Percentiles rank a stretch among this genome's conserved stretches.
These are phyloP conservation scores for Blennius ocellaris DNA, from an alignment of 2,113 vertebrate species.

Conservation along the genomic window DNA sequence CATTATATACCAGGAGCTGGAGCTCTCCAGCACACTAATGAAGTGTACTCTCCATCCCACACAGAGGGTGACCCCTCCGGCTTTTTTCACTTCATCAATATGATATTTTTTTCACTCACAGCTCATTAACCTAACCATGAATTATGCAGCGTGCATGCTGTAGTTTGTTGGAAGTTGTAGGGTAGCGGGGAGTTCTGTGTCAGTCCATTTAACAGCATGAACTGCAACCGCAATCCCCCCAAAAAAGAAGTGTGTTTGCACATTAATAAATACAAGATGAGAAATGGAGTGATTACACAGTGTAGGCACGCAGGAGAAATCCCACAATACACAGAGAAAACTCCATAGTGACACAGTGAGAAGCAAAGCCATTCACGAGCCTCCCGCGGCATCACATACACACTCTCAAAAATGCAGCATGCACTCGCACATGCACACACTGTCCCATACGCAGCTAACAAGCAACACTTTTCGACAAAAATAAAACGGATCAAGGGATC, in stretches of 20 bases:
- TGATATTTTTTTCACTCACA: slow-evolving; percentile 61
- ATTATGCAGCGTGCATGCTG: slow-evolving; percentile 60
- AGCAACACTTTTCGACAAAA: slow-evolving; percentile 32
- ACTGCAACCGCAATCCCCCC: not conserved
- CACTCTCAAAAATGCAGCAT: slow-evolving; percentile 3
- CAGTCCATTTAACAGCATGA: slow-evolving; percentile 31
- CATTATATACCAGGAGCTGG: slow-evolving; percentile 43
- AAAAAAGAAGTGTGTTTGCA: slow-evolving; percentile 26
- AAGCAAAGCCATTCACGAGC: slow-evolving; percentile 7
- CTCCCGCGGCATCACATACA: slow-evolving; percentile 3
- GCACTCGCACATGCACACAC: not conserved
- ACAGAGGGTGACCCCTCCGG: slow-evolving; percentile 58
- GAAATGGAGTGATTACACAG: slow-evolving; percentile 34
- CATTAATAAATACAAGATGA: slow-evolving; percentile 12
- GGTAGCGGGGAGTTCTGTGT: slow-evolving; percentile 24
- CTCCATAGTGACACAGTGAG: slow-evolving; percentile 3
- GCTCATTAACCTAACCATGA: slow-evolving; percentile 66
- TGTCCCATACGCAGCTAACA: slow-evolving; percentile 6
- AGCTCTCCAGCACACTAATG: slow-evolving; percentile 49
- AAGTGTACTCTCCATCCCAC: slow-evolving; percentile 56
- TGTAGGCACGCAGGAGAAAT: slow-evolving; percentile 5
- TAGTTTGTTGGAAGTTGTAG: slow-evolving; percentile 45
- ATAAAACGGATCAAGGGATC: slow-evolving; percentile 17
- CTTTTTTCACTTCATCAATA: slow-evolving; percentile 57
- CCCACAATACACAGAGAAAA: not conserved